Conservation (phyloP, 1,140 invertebrate genomes). For the Aphidius gifuensis region DNA sequence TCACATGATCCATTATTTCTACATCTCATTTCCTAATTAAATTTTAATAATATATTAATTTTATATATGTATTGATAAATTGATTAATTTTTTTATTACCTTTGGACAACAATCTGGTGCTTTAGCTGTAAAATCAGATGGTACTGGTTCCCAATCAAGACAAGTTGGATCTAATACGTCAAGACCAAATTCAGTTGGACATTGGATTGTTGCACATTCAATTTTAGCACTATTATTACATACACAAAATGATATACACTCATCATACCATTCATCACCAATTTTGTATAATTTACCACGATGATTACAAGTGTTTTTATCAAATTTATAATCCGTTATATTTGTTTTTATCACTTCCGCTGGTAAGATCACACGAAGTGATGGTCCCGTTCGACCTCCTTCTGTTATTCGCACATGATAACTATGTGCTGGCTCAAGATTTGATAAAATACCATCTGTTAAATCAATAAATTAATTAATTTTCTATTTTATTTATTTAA, state of each 20-base stretch:
- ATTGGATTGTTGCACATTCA: constrained; percentile 76
- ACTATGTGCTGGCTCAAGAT: constrained; percentile 46
- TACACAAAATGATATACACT: constrained; percentile 69
- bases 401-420: constrained; percentile 50
- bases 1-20: constrained; percentile 74
- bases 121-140: constrained; percentile 66
- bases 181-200: constrained; percentile 77
- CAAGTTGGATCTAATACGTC: constrained; percentile 81
- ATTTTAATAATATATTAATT: constrained; percentile 8
- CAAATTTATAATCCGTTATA: constrained; percentile 38
- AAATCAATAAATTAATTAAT: constrained; percentile 12
- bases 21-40: constrained; percentile 64
- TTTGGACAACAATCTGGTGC: constrained; percentile 80
- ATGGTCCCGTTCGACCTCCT: constrained; percentile 36
- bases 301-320: constrained; percentile 55
- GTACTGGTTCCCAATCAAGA: constrained; percentile 78
- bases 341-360: constrained; percentile 48
- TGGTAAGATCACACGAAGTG: constrained; percentile 43
- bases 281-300: constrained; percentile 60
- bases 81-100: constrained; percentile 30
- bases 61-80: neutral
- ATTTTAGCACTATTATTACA: constrained; percentile 56
- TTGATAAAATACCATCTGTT: constrained; percentile 45
- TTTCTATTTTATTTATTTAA: neutral
- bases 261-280: constrained; percentile 66